Percentiles rank a stretch among this genome's conserved stretches.
These are phyloP conservation scores for Araneus ventricosus DNA, from an alignment of 1,140 invertebrate species.

Conservation along the genomic window DNA sequence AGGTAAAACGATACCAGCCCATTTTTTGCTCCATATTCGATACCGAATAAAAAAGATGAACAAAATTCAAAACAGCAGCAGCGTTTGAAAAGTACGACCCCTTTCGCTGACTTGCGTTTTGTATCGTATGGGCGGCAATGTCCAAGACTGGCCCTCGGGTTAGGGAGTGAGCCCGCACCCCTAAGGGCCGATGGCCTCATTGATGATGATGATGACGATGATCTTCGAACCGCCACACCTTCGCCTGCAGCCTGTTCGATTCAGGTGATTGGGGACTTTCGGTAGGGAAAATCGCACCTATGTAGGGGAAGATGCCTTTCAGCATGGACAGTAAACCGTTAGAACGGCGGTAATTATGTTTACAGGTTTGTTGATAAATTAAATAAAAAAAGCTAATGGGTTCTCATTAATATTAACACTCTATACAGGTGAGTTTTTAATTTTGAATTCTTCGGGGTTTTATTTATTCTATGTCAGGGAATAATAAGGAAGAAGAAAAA, in stretches of 20 bases:
- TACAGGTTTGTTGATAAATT: background rate
- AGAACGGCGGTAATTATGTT: background rate
- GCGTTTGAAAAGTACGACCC: conserved; percentile 51
- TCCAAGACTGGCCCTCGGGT: background rate
- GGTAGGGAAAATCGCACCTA: background rate
- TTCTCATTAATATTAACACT: conserved; percentile 14
- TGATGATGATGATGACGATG: conserved; percentile 57
- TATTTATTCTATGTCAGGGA: no score
- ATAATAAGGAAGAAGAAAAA: no score
- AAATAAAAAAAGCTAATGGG: background rate
- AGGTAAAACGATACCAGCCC: conserved; percentile 51
- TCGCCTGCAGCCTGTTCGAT: conserved; percentile 9
- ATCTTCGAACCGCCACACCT: conserved; percentile 55
- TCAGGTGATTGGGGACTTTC: conserved; percentile 56
- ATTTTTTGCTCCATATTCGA: conserved; percentile 60
- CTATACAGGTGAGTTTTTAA: background rate
- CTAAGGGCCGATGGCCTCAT: conserved; percentile 66
- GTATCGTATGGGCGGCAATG: background rate
- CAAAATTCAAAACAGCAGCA: conserved; percentile 21
- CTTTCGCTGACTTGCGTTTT: conserved; percentile 2
- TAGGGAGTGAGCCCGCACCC: conserved; percentile 58
- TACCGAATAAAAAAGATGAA: background rate
- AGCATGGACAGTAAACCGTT: background rate
- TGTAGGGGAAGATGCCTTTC: background rate
- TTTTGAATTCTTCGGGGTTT: background rate